Conservation (phyloP, 2,797 vertebrate genomes). For the Acestrorhynchus altus region DNA sequence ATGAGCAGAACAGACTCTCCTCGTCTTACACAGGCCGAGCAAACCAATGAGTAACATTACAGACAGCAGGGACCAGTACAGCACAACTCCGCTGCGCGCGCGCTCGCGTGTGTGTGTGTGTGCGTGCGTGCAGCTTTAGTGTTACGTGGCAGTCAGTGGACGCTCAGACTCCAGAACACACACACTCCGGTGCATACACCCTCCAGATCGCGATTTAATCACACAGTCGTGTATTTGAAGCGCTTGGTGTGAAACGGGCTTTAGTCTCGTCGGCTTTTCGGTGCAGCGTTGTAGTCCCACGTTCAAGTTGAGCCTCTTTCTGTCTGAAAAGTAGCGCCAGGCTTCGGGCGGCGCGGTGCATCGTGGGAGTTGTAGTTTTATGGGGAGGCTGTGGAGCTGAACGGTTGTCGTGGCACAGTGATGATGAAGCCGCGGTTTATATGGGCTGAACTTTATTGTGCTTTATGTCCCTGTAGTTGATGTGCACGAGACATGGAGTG, state of each 20-base stretch:
- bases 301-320: conserved; percentile 17
- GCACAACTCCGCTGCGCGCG: neutral
- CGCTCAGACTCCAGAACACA: conserved; percentile 56
- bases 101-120: neutral
- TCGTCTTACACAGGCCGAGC: neutral
- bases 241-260: neutral
- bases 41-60: neutral
- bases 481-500: too few species aligned
- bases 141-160: conserved; percentile 85
- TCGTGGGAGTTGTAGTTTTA: conserved; percentile 65
- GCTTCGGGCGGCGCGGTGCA: conserved; percentile 39
- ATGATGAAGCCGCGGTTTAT: too few species aligned
- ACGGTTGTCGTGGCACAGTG: neutral
- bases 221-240: neutral
- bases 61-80: neutral
- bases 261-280: neutral
- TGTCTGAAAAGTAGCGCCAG: conserved; percentile 51
- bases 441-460: too few species aligned
- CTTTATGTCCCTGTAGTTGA: too few species aligned
- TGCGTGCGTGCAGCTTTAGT: conserved; percentile 62
- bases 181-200: neutral
- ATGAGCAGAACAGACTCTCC: too few species aligned
- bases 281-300: neutral
- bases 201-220: neutral
- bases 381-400: neutral